Percentiles rank a stretch among this genome's conserved stretches.
phyloP scores from a whole-genome alignment of 2,797 vertebrate genomes.

The Limnodromus scolopaceus region DNA sequence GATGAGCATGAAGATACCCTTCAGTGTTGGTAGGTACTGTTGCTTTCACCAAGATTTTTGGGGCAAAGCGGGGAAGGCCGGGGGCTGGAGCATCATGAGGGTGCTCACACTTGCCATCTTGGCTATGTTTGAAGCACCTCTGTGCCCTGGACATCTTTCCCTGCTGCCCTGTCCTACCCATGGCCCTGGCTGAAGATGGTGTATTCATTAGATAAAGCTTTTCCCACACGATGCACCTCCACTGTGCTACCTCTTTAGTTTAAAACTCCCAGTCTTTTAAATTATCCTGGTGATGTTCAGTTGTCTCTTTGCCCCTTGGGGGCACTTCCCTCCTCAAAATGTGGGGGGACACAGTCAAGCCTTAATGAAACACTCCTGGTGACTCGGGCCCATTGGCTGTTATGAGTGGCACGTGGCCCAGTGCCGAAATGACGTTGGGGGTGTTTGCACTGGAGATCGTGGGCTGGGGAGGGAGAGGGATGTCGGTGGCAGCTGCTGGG shows the following conservation, averaged over 20 bases:
- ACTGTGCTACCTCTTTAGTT: neutral
- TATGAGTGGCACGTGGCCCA: neutral
- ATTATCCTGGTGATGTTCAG: neutral
- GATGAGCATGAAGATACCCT: neutral
- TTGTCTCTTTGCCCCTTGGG: neutral
- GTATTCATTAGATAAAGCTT: accelerated
- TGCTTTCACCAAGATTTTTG: neutral
- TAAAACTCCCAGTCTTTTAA: neutral
- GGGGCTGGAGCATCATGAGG: neutral
- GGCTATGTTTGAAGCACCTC: accelerated
- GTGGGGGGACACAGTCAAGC: neutral
- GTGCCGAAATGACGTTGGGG: neutral
- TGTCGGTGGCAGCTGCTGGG: neutral
- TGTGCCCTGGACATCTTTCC: neutral
- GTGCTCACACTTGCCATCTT: accelerated
- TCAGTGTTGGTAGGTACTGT: neutral
- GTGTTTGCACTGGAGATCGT: neutral
- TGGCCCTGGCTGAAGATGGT: neutral
- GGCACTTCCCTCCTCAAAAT: neutral
- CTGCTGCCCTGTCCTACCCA: neutral
- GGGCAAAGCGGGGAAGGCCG: neutral
- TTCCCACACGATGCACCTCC: neutral
- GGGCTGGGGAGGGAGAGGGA: neutral
- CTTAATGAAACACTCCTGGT: neutral
- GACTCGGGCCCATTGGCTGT: neutral